Percentiles rank a stretch among this genome's conserved stretches.
These are phyloP conservation scores for Chymomyza caudatula DNA, from an alignment of 2,888 invertebrate species.

Conservation along the genomic window DNA sequence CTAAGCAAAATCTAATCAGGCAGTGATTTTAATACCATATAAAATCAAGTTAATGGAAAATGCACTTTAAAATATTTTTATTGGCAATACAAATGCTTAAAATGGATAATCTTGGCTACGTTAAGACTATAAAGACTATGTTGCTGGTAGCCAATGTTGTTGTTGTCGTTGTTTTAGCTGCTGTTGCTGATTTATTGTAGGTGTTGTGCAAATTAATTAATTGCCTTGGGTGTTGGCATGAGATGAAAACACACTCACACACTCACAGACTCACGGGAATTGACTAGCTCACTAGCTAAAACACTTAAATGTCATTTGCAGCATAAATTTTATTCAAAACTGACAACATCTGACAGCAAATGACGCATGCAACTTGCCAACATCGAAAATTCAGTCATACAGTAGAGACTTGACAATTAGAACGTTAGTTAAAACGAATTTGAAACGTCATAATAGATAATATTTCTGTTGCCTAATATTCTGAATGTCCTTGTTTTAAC, in stretches of 20 bases:
- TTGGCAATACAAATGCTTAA: too few relatives aligned
- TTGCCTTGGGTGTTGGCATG: conserved; percentile 31
- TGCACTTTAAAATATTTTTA: not conserved
- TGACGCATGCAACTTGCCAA: conserved; percentile 30
- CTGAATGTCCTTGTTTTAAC: too few relatives aligned
- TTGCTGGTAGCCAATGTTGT: not conserved
- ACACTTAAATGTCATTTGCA: conserved; percentile 52
- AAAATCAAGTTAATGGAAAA: not conserved
- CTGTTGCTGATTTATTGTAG: conserved; percentile 38
- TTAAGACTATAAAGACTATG: not conserved
- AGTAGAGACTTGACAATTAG: too few relatives aligned
- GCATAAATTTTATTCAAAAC: conserved; percentile 57
- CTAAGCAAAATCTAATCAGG: not conserved
- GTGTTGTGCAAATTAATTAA: conserved; percentile 58
- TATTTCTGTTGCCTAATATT: too few relatives aligned
- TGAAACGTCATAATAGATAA: too few relatives aligned
- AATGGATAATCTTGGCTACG: too few relatives aligned
- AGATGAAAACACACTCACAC: conserved; percentile 2
- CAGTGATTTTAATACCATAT: not conserved
- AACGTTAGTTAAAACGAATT: too few relatives aligned
- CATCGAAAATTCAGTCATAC: conserved; percentile 10
- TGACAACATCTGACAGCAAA: conserved; percentile 36
- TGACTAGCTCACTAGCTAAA: not conserved
- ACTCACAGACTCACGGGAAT: not conserved
- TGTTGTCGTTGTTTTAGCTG: conserved; percentile 2